Conservation (phyloP, 2,888 invertebrate species). For the Orthosia gracilis region DNA sequence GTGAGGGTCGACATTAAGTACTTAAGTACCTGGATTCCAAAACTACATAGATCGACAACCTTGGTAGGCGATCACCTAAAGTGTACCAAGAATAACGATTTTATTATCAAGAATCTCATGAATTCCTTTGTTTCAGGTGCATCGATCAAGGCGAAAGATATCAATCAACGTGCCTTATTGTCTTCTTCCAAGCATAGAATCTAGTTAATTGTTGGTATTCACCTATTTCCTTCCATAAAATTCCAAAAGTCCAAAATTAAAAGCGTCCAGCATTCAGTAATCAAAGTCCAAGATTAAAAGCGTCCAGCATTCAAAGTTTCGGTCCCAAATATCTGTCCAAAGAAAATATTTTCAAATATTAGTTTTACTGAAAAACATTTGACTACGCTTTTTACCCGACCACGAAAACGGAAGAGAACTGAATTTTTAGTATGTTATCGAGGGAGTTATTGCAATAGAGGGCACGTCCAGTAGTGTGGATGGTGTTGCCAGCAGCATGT, state of each 20-base stretch:
- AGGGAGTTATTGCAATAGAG: conserved; percentile 56
- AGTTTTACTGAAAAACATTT: conserved; percentile 22
- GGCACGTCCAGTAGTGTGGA: conserved; percentile 79
- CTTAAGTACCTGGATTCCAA: conserved; percentile 8
- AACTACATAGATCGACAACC: conserved; percentile 1
- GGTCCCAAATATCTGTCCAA: conserved; percentile 66
- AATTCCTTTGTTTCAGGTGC: conserved; percentile 80
- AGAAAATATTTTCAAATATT: conserved; percentile 29
- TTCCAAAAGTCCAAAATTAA: conserved; percentile 49
- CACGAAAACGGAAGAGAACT: neutral
- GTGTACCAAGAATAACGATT: neutral
- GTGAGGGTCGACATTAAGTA: conserved; percentile 40
- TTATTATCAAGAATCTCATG: neutral
- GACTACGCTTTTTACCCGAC: neutral
- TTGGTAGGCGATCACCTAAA: neutral
- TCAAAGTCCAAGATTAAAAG: conserved; percentile 50
- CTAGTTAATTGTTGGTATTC: conserved; percentile 56
- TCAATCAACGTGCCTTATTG: conserved; percentile 82
- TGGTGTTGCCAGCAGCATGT: conserved; percentile 87
- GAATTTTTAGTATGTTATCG: conserved; percentile 40
- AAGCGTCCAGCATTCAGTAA: conserved; percentile 49
- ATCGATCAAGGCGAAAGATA: conserved; percentile 70
- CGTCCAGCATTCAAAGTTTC: conserved; percentile 55
- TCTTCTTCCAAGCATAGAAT: conserved; percentile 72
- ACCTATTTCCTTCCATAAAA: conserved; percentile 67